Base-by-base conservation (phyloP, 2,113 vertebrate genomes). In the Amphiprion ocellaris region DNA sequence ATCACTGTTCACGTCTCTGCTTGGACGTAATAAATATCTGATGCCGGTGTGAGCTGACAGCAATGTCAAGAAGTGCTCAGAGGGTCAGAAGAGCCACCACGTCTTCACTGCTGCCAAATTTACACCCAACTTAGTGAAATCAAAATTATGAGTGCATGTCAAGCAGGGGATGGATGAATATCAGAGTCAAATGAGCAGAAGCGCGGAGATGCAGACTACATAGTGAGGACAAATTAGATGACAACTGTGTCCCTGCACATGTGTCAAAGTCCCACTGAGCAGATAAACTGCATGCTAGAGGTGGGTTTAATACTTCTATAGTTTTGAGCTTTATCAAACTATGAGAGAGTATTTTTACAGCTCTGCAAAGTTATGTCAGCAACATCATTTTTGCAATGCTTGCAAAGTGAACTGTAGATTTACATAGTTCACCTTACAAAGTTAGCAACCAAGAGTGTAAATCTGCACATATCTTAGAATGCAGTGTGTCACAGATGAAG, bases 11-110 rank as follows among this genome's bases (percentile, higher is more conserved):
- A 37, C 16, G 16, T 58, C 14, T 58, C 41, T 41, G 74, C 46
- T 69, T 12, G 59, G 55, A 49, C 46, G 69, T 50, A 52, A 61
- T 81, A 73, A 77, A 85, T 79, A 66, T 72, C 12, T 69, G 23
- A 58, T 28, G 41, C 49, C 55, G 58, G 44, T 50, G 56, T 60
- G 76, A 64, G 49, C 41, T 73, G 81, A 84, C 72, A 74, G 53
- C 49, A 5, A 26, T 54, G 54, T 67, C 63, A 80, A 10, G n/a
- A 59, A 24, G 50, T 11, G 3, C 28, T 67, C 49, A 67, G 26
- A 67, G 73, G 58, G 47, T 46, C 62, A 70, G 61, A 70, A 70
- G 79, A 74, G n/a, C 60, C 73, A 54, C n/a, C 41, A 10, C 6
- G 0, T 28, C 39, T 65, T 52, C 60, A 46, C 16, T 23, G 56